Evolutionary conservation across 2,113 vertebrate species (phyloP).

Genomic region (Caloenas nicobarica): DNA sequence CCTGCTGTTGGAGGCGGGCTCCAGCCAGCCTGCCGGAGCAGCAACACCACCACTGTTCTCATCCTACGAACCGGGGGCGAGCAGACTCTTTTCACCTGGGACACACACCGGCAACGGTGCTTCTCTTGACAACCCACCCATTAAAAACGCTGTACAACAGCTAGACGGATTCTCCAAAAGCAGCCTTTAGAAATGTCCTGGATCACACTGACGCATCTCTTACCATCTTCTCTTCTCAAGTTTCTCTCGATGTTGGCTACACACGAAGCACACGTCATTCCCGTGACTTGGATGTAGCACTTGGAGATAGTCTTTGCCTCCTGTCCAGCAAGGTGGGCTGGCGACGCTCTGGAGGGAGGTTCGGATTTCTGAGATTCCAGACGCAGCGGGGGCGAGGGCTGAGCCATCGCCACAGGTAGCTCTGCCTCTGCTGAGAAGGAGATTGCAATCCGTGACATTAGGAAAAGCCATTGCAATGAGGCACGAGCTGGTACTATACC

Average conservation of each 20-base stretch:
- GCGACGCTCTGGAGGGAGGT: not conserved
- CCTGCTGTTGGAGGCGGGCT: not conserved
- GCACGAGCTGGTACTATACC: not conserved
- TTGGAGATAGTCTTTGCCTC: conserved; percentile 78
- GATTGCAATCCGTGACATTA: not conserved
- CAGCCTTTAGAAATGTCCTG: not conserved
- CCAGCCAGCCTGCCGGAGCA: not conserved
- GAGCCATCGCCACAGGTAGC: conserved; percentile 17
- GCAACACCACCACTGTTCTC: not conserved
- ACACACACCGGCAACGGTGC: not conserved
- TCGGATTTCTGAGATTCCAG: conserved; percentile 44
- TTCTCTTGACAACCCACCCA: not conserved
- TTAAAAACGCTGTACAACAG: not conserved
- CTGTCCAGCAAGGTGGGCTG: conserved; percentile 5
- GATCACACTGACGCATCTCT: not conserved
- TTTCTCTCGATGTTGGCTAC: conserved; percentile 98
- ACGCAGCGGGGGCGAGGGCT: conserved; percentile 25
- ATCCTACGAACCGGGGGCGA: accelerated
- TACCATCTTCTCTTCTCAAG: conserved; percentile 90
- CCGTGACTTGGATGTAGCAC: conserved; percentile 92
- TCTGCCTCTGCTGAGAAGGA: conserved; percentile 38
- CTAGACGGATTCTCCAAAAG: not conserved
- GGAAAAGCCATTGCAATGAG: not conserved
- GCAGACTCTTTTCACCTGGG: not conserved
- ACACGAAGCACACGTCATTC: conserved; percentile 98